Conservation (phyloP, 2,113 vertebrate species). For the Phoxinus phoxinus region DNA sequence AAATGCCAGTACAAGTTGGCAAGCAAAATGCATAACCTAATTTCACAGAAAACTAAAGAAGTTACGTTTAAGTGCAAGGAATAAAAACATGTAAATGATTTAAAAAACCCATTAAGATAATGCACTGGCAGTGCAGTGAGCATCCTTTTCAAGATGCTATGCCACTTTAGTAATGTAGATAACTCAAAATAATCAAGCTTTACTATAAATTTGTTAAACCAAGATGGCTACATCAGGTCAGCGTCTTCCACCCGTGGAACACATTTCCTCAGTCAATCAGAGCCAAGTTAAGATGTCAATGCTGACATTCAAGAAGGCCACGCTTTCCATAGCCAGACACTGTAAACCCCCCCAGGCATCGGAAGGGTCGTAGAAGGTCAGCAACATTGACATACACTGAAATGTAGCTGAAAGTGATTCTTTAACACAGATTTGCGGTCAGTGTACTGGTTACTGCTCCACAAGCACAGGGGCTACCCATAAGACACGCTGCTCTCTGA, state of each 20-base stretch:
- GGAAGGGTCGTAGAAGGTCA: not conserved
- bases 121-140: too few relatives aligned
- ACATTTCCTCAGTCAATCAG: not conserved
- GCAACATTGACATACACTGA: not conserved
- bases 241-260: not conserved
- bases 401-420: not conserved
- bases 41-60: not conserved
- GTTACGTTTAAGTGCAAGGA: too few relatives aligned
- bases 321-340: not conserved
- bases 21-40: too few relatives aligned
- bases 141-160: too few relatives aligned
- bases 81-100: too few relatives aligned
- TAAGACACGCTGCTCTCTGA: conserved; percentile 15
- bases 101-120: too few relatives aligned
- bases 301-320: conserved; percentile 9
- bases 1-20: not conserved
- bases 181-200: too few relatives aligned
- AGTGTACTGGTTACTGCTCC: not conserved
- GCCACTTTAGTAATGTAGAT: too few relatives aligned
- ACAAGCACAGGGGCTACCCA: not conserved
- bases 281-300: conserved; percentile 10
- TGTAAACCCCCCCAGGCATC: not conserved
- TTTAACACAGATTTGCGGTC: conserved; percentile 12
- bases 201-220: not conserved
- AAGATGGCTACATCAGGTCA: conserved; percentile 17